Base-by-base conservation (phyloP, 2,888 invertebrate genomes). In the Clepsis dumicolana region DNA sequence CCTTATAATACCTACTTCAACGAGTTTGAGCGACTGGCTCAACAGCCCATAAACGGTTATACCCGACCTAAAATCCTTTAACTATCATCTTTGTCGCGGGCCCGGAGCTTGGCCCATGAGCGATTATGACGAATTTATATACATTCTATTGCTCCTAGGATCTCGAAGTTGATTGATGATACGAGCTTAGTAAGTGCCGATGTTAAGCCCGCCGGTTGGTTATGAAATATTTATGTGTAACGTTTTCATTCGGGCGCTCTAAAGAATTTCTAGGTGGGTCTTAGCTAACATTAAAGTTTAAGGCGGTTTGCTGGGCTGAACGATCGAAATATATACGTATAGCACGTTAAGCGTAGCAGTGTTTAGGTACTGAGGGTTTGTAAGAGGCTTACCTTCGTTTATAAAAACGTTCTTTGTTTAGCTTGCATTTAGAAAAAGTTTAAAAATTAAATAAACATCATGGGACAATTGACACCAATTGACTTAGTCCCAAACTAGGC, bases 121-220 rank as follows among this genome's bases (percentile, higher is more conserved):
- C 79, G 85, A 87, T 88, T 85, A 87, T 84, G 86, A 87, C 79
- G 81, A 81, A 86, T 85, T 79, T 81, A 78, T 77, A 77, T 73
- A 77, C 76, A 79, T 77, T 77, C 75, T 74, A 79, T 77, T 75
- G 74, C 73, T 76, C 76, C 78, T 71, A 72, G 72, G 72, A 72
- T 76, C 77, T 83, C 79, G 81, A 86, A 80, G 76, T 79, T 85
- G 86, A 86, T 85, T 82, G 85, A 86, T 85, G 84, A 77, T 77
- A 72, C 71, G 35, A 32, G 61, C 54, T 73, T 71, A 63, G 57
- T 44, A 67, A 70, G 67, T 65, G 62, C 65, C 64, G 64, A 71
- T 70, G 66, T 70, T 73, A 59, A 72, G 59, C 70, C 44, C 62
- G 61, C 44, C 54, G 70, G 72, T 54, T 56, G 73, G 80, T 81